Percentiles rank a stretch among this genome's conserved stretches.
These are phyloP conservation scores for Enteromius trimaculatus DNA, from an alignment of 2,797 vertebrate species.

Conservation along the genomic window DNA sequence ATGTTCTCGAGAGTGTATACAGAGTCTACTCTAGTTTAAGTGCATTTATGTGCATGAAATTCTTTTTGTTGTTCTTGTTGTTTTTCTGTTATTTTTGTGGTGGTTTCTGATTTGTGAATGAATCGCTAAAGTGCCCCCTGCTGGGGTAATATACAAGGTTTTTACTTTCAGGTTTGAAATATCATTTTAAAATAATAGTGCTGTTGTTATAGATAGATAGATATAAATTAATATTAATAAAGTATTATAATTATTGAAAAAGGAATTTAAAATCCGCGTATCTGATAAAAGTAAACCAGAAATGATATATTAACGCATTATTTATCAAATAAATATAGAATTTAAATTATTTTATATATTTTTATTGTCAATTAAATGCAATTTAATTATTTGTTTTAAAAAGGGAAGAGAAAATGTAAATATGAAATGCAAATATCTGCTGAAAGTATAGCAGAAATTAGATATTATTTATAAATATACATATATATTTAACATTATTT, in stretches of 20 bases:
- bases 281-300: background rate
- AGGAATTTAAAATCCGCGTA: background rate
- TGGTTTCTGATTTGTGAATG: conserved; percentile 4
- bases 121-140: conserved; percentile 34
- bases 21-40: background rate
- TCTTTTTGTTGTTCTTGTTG: background rate
- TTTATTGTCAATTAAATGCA: too few species aligned
- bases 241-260: background rate
- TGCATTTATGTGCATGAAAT: background rate
- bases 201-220: background rate
- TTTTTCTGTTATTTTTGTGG: background rate
- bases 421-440: too few species aligned
- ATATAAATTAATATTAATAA: too few species aligned
- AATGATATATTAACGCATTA: background rate
- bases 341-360: background rate
- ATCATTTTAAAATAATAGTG: background rate
- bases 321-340: background rate
- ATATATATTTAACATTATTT: too few species aligned
- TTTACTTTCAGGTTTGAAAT: background rate
- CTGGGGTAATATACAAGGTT: conserved; percentile 9
- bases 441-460: too few species aligned
- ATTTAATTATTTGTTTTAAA: too few species aligned
- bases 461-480: too few species aligned
- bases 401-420: too few species aligned
- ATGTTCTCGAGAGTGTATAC: background rate